Conservation (phyloP, 2,797 vertebrate species). For the Brotula barbata region DNA sequence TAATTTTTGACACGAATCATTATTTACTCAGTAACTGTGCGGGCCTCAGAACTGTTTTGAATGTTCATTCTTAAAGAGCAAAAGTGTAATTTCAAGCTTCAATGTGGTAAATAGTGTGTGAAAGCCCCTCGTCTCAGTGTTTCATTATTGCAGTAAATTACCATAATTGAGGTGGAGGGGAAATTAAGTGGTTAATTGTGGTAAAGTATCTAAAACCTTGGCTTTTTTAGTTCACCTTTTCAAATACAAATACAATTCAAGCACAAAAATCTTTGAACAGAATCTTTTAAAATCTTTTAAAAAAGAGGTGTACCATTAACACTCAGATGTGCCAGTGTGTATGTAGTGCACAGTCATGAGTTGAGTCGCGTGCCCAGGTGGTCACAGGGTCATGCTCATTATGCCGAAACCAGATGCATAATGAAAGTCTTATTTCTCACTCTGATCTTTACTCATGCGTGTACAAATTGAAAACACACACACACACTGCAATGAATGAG, state of each 20-base stretch:
- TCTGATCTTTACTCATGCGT: constrained; percentile 36
- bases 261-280: no score
- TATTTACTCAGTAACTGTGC: not conserved
- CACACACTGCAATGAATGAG: constrained; percentile 8
- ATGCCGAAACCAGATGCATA: constrained; percentile 34
- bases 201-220: no score
- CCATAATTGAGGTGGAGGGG: no score
- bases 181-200: no score
- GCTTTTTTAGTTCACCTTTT: no score
- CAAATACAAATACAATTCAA: no score
- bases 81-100: not conserved
- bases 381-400: constrained; percentile 20
- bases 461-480: constrained; percentile 26
- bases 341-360: constrained; percentile 27
- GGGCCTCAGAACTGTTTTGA: not conserved
- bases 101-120: constrained; percentile 1
- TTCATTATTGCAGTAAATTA: constrained; percentile 4
- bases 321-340: not conserved
- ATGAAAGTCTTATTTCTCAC: constrained; percentile 43
- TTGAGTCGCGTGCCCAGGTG: constrained; percentile 51
- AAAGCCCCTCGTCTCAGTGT: constrained; percentile 2
- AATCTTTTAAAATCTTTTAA: no score
- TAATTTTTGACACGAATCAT: not conserved
- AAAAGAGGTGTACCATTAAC: not conserved
- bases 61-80: not conserved